Base-by-base conservation (phyloP, 2,888 invertebrate species). In the Drosophila niveifrons region DNA sequence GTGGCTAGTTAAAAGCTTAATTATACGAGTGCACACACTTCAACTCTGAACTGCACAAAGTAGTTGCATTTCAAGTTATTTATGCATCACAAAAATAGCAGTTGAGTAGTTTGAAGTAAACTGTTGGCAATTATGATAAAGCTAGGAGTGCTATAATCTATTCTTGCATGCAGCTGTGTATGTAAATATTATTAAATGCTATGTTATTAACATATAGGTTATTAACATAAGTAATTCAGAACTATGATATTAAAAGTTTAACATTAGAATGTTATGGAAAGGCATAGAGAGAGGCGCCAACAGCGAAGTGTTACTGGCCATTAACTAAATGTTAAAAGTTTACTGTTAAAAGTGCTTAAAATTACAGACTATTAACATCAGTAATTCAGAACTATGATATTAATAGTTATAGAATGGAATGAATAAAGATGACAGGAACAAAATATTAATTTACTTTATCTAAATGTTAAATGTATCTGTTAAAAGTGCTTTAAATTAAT, bases 51-150 rank as follows among this genome's bases (percentile, higher is more conserved):
- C 34, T 51, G 17, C n/a, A 17, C n/a, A 17, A 51, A 51, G 8
- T 8, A 18, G n/a, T 51, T 17, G 18, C 15, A 34, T n/a, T 17
- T 11, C 34, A 36, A 18, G 31, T 18, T 18, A 18, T 18, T 34
- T 34, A 18, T 11, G 31, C 29, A 31, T 10, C 8, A 9, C 11
- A 36, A 36, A 36, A 4, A 15, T 2, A 2, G 2, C 13, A 13
- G 2, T 50, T 17, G 17, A 31, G 31, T 11, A 6, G 17, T 1
- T 17, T n/a, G 34, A 0, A 18, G 8, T 36, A n/a, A 23, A 6
- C n/a, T 6, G n/a, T 29, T 18, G n/a, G 9, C 51, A 15, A 29
- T 43, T 53, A 28, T 13, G 52, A 10, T 52, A 41, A 52, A 50
- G 15, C 43, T 9, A 17, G 13, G 8, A 36, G 10, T 36, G 11